Evolutionary conservation across 2,113 vertebrate species (phyloP), one percentile per base, ranked within the genome.

Genomic region (Istiophorus platypterus): DNA sequence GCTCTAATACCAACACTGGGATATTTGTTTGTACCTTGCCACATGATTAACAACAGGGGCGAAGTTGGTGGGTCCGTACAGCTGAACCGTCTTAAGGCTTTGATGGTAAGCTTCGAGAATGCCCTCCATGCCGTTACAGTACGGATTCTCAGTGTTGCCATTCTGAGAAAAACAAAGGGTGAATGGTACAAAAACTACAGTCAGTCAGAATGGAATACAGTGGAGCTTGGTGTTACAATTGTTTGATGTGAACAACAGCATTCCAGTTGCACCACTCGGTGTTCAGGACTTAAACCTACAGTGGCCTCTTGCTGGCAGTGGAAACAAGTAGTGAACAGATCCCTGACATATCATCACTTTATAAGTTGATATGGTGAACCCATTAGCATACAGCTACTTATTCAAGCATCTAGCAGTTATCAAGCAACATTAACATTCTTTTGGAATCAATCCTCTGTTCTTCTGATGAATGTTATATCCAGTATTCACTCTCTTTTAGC

Each of bases 11-110:
- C 41, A 58, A 47, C 56, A 42, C 58, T 6, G 26, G 7, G 49
- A 65, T 37, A 56, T 65, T 76, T 66, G 58, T 42, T 72, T 31
- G 37, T 89, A 99, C 97, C 97, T 96, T 29, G 97, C 98, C 64
- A 99, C 98, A 0, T 97, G 97, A 88, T 97, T 99, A 88, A 99
- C 96, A 0, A 99, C 96, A 0, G 98, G 98, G 20, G 98, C 96
- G 0, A 99, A 99, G 93, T 99, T 99, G 84, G 98, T 99, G 64
- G 98, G 98, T 22, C 98, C 98, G 0, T 99, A 99, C 42, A 99
- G 97, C 95, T 99, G 98, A 84, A 99, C 97, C 0, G 96, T 96
- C 93, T 97, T 97, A 90, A 99, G 96, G 94, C 97, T 98, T 92
- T 95, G 94, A 91, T 99, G 97, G 76, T 99, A 99, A 0, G 97